Evolutionary conservation across 2,888 invertebrate genomes (phyloP).

Genomic region (Hemaris fuciformis): DNA sequence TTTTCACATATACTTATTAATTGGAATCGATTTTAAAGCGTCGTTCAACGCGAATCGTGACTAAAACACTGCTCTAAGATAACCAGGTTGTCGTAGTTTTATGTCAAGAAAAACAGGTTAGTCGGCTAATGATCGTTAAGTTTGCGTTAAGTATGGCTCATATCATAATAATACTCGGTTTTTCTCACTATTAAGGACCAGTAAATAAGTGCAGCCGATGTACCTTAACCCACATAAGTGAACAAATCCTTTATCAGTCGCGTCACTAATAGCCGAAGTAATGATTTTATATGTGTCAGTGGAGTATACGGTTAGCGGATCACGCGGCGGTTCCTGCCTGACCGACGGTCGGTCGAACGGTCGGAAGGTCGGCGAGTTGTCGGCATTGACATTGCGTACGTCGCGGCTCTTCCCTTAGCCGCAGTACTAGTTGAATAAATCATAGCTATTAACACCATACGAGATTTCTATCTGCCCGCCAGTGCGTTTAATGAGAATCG

Average conservation of each 20-base stretch:
- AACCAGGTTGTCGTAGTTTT: not conserved
- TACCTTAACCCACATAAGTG: not conserved
- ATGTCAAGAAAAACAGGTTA: not conserved
- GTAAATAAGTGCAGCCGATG: not conserved
- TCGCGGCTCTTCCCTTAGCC: not conserved
- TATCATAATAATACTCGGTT: not conserved
- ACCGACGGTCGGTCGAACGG: not conserved
- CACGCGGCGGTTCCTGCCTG: not conserved
- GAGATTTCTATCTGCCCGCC: not conserved
- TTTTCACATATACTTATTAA: not conserved
- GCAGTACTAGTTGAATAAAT: not conserved
- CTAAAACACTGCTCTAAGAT: too few species aligned
- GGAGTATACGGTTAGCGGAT: constrained; percentile 8
- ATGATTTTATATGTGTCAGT: constrained; percentile 13
- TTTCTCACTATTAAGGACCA: not conserved
- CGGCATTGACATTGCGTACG: constrained; percentile 32
- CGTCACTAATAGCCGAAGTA: constrained; percentile 9
- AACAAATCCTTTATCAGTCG: not conserved
- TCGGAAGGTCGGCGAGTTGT: constrained; percentile 26
- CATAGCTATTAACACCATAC: not conserved
- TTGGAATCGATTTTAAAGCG: not conserved
- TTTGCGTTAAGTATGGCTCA: not conserved
- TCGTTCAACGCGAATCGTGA: not conserved
- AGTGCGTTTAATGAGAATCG: not conserved
- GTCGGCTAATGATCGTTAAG: not conserved